Evolutionary conservation across 2,797 vertebrate genomes (phyloP).

Genomic region (Lagothrix lagotricha): DNA sequence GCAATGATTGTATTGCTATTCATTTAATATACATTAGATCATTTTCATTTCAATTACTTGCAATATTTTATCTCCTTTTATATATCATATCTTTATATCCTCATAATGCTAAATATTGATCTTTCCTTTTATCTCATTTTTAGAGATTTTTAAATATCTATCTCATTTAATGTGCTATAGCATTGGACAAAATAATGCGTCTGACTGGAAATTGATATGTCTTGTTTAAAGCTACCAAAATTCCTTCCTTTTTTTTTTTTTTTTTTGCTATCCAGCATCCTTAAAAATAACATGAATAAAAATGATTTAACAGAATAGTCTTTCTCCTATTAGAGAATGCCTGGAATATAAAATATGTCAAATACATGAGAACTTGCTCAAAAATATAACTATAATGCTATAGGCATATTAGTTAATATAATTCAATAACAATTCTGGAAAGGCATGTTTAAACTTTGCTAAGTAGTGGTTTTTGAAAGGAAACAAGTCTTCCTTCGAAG

Average conservation of each 20-base stretch:
- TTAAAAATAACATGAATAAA: background rate
- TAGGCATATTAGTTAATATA: background rate
- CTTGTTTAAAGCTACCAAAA: background rate
- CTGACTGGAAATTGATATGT: background rate
- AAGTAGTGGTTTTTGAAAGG: constrained; percentile 51
- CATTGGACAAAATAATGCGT: background rate
- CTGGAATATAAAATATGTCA: background rate
- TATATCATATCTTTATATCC: background rate
- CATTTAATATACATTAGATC: background rate
- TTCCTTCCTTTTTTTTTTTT: background rate
- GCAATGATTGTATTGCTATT: background rate
- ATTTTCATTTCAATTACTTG: background rate
- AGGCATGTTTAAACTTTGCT: constrained; percentile 45
- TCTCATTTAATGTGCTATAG: background rate
- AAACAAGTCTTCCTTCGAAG: constrained; percentile 53
- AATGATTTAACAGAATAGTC: background rate
- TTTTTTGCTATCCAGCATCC: background rate
- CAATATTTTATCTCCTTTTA: background rate
- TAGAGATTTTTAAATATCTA: background rate
- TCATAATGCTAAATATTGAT: background rate
- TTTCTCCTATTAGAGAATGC: background rate
- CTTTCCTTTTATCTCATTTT: background rate
- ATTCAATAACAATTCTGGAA: constrained; percentile 54
- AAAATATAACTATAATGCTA: background rate
- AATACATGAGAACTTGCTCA: background rate